Base-by-base conservation (phyloP, 2,888 invertebrate species). In the Blomia tropicalis region DNA sequence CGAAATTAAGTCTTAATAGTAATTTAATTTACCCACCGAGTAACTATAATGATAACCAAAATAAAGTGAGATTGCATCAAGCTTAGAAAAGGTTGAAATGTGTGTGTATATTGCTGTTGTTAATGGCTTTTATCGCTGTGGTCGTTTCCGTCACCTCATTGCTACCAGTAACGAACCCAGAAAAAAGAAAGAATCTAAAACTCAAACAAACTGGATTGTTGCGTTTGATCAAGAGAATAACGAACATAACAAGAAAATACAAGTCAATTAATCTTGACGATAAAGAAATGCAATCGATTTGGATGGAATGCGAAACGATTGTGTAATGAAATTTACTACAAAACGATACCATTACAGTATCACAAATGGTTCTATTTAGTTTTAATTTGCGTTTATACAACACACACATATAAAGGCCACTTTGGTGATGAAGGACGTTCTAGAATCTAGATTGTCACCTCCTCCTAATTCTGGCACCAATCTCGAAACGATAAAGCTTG, bases 1-100 rank as follows among this genome's bases (percentile, higher is more conserved):
- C 51, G 7, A 47, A 47, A 47, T 47, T 47, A 47, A 47, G 51
- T 47, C 51, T 47, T 47, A 47, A 47, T 47, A 47, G 51, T 25
- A 22, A 47, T 47, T 47, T 47, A 47, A 47, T 47, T 47, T 47
- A 47, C 11, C 51, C 23, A 7, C 22, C 7, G 51, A 47, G 22
- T 47, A 27, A 27, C 51, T 47, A 47, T 7, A 47, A 14, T 7
- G n/a, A 7, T 47, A 7, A n/a, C 51, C 36, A 36, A 36, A n/a
- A n/a, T n/a, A n/a, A 41, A 41, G 41, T 17, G n/a, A 41, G 41
- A 41, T 14, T 41, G 41, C 41, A 41, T n/a, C 41, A 41, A n/a
- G 14, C n/a, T n/a, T n/a, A 41, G 41, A 14, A 41, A 41, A 41
- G n/a, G n/a, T n/a, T 41, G 41, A n/a, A 17, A n/a, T 41, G 41